Base-by-base conservation (phyloP, 2,797 vertebrate species). In the Lates japonicus region DNA sequence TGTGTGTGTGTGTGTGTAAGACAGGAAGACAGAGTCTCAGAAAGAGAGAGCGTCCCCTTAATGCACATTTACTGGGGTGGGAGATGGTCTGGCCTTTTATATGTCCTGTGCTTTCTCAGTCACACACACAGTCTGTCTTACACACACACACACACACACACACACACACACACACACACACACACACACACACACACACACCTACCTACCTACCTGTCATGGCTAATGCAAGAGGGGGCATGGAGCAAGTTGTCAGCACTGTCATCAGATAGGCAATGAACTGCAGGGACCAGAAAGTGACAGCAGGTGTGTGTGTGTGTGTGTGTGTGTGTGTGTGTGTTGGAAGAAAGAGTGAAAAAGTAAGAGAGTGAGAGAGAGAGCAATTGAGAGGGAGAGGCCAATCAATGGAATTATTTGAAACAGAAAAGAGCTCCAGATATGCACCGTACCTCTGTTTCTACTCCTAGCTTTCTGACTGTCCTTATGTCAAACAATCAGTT, bases 211-310 rank as follows among this genome's bases (percentile, higher is more conserved):
- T 72, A 84, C 82, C 83, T 91, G 91, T 87, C 91, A 90, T 44
- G 52, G 65, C 78, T 87, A 85, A 90, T 91, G 74, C 82, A 83
- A 46, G 65, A 77, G 63, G 75, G 91, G 86, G 70, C 80, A 82
- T 8, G 4, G 60, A 84, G 83, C 81, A 84, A 81, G 75, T 84
- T 93, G 89, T 91, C 91, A 93, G 81, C 65, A 57, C 87, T 91
- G 89, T 87, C 88, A 91, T 87, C 74, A 81, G 63, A 62, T 78
- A 78, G 70, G 70, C 83, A 82, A 85, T 84, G 87, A 88, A 85
- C 74, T 84, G 78, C 58, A 69, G 76, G 69, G 81, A 82, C 35
- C 49, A 80, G 49, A 76, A 80, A 64, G 79, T 81, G 85, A 85
- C 78, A 83, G 68, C 63, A 67, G 66, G 17, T 57, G 20, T 29